These are phyloP conservation scores for Ennomos erosarius DNA, from an alignment of 2,888 invertebrate genomes.

Conservation along the genomic window DNA sequence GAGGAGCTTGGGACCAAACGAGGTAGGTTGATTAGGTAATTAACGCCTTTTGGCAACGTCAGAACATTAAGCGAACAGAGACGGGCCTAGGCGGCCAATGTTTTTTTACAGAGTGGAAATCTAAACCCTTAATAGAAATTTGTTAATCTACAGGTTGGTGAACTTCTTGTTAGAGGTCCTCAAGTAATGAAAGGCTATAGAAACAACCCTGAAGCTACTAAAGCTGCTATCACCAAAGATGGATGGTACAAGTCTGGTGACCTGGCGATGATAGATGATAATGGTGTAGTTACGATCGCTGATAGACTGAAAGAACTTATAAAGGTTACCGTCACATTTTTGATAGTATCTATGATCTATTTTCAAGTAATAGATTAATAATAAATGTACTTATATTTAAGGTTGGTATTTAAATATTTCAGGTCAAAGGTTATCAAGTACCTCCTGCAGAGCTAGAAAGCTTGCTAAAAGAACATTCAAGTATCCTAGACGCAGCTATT, in stretches of 20 bases:
- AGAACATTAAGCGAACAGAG: neutral
- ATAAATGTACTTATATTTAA: too few species aligned
- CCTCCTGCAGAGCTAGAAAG: slow-evolving; percentile 95
- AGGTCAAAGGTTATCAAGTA: slow-evolving; percentile 89
- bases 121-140: too few species aligned
- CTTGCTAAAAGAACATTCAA: slow-evolving; percentile 88
- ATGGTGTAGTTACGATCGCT: slow-evolving; percentile 87
- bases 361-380: too few species aligned
- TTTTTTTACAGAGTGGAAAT: too few species aligned
- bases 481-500: slow-evolving; percentile 92
- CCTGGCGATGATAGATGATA: slow-evolving; percentile 86
- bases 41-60: slow-evolving; percentile 2
- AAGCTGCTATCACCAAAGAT: slow-evolving; percentile 86
- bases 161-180: slow-evolving; percentile 83
- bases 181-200: slow-evolving; percentile 92
- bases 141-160: slow-evolving; percentile 54
- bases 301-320: slow-evolving; percentile 93
- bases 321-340: slow-evolving; percentile 80
- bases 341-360: neutral
- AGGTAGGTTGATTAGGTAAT: slow-evolving; percentile 48
- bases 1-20: slow-evolving; percentile 78
- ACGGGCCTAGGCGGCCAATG: too few species aligned
- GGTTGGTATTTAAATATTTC: slow-evolving; percentile 55
- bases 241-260: slow-evolving; percentile 93
- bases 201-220: slow-evolving; percentile 89